Evolutionary conservation across 2,113 vertebrate genomes (phyloP).

Genomic region (Seriola rivoliana): DNA sequence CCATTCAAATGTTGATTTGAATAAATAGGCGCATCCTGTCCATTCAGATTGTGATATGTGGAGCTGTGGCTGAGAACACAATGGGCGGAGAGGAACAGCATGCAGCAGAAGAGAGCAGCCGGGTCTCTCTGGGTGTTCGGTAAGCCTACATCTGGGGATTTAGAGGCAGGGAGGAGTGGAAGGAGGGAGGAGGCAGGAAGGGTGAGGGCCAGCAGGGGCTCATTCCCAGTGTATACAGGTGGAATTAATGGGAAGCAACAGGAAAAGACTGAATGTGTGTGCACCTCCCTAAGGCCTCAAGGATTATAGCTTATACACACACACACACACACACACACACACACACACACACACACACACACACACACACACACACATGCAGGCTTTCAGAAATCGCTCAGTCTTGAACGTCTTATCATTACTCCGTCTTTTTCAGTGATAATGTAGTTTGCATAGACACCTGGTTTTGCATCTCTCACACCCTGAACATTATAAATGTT

Average conservation of each 20-base stretch:
- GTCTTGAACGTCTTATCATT: conserved; percentile 17
- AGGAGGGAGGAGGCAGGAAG: conserved; percentile 67
- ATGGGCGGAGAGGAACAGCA: conserved; percentile 35
- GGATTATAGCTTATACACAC: conserved; percentile 67
- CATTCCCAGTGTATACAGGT: conserved; percentile 81
- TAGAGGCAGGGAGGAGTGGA: conserved; percentile 61
- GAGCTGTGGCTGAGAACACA: conserved; percentile 50
- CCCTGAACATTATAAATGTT: conserved; percentile 12
- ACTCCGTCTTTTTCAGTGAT: conserved; percentile 7
- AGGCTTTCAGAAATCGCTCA: conserved; percentile 27
- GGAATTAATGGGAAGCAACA: conserved; percentile 82
- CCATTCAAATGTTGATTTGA: conserved; percentile 72
- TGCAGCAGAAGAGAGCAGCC: conserved; percentile 49
- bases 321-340: conserved; percentile 39
- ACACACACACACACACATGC: conserved; percentile 36
- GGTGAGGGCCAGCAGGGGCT: conserved; percentile 69
- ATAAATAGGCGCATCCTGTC: conserved; percentile 62
- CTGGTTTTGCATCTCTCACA: conserved; percentile 27
- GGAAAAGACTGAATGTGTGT: conserved; percentile 72
- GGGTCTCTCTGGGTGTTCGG: conserved; percentile 65
- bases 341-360: conserved; percentile 46
- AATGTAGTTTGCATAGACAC: not conserved
- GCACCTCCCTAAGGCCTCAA: conserved; percentile 67
- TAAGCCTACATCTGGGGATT: conserved; percentile 72
- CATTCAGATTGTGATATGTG: conserved; percentile 53